Conservation (phyloP, 2,797 vertebrate species). For the Pelochelys cantorii region DNA sequence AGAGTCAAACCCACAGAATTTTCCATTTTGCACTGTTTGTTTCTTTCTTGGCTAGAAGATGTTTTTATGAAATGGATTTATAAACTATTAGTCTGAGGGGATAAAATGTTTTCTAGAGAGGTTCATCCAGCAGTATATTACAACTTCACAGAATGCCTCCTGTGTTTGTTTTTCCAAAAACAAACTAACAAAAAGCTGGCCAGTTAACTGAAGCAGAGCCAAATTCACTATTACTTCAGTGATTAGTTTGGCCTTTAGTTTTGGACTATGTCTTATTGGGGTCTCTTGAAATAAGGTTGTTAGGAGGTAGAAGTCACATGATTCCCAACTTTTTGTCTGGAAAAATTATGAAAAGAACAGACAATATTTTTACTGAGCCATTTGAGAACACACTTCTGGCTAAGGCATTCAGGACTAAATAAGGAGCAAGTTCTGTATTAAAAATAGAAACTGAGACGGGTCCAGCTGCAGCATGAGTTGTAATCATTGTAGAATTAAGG, state of each 20-base stretch:
- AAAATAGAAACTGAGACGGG: slow-evolving; percentile 75
- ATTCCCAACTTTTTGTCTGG: slow-evolving; percentile 66
- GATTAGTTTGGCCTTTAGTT: slow-evolving; percentile 53
- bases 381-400: slow-evolving; percentile 73
- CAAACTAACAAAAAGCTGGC: not conserved
- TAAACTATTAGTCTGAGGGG: slow-evolving; percentile 31
- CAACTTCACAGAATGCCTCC: slow-evolving; percentile 42
- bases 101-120: slow-evolving; percentile 59
- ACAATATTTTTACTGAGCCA: slow-evolving; percentile 69
- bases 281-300: slow-evolving; percentile 65
- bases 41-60: slow-evolving; percentile 59
- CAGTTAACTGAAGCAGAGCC: slow-evolving; percentile 11
- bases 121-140: slow-evolving; percentile 46
- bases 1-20: slow-evolving; percentile 47
- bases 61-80: slow-evolving; percentile 41
- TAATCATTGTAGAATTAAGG: slow-evolving; percentile 72
- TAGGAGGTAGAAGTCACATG: slow-evolving; percentile 52
- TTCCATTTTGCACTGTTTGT: slow-evolving; percentile 55
- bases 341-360: slow-evolving; percentile 73
- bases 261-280: slow-evolving; percentile 23
- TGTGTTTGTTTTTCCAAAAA: not conserved
- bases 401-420: slow-evolving; percentile 77
- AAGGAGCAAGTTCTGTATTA: slow-evolving; percentile 75
- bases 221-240: slow-evolving; percentile 47
- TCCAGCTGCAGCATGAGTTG: slow-evolving; percentile 74